Evolutionary conservation across 1,140 invertebrate genomes (phyloP).

Genomic region (Scaptomyza hsui): DNA sequence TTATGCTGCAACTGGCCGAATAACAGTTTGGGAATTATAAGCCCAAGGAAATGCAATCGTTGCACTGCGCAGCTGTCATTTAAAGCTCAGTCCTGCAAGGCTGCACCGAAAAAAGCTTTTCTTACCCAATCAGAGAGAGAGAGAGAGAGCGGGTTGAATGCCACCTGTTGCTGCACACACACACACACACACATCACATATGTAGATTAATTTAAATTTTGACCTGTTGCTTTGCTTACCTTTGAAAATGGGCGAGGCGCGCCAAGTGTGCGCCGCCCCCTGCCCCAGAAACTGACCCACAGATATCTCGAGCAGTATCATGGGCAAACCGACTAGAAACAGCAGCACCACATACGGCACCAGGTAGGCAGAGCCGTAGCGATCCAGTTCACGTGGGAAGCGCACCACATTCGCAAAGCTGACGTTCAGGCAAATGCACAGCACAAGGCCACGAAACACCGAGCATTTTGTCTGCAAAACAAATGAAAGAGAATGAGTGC

Average conservation of each 20-base stretch:
- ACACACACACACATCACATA: background rate
- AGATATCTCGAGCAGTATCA: constrained; percentile 82
- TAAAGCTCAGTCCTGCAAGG: constrained; percentile 34
- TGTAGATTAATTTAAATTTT: background rate
- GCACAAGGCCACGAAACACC: constrained; percentile 81
- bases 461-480: constrained; percentile 82
- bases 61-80: constrained; percentile 29
- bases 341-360: constrained; percentile 80
- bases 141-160: constrained; percentile 18
- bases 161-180: constrained; percentile 33
- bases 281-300: constrained; percentile 83
- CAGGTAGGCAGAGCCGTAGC: constrained; percentile 78
- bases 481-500: background rate
- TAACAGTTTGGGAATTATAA: constrained; percentile 66
- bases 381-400: constrained; percentile 83
- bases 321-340: constrained; percentile 83
- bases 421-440: constrained; percentile 83
- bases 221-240: constrained; percentile 57
- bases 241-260: constrained; percentile 83
- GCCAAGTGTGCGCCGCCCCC: constrained; percentile 83
- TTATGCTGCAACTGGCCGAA: constrained; percentile 43
- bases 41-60: constrained; percentile 36
- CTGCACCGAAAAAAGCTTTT: constrained; percentile 35
- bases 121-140: background rate
- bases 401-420: constrained; percentile 83